Evolutionary conservation across 2,113 vertebrate species (phyloP).

Genomic region (Centrocercus urophasianus): DNA sequence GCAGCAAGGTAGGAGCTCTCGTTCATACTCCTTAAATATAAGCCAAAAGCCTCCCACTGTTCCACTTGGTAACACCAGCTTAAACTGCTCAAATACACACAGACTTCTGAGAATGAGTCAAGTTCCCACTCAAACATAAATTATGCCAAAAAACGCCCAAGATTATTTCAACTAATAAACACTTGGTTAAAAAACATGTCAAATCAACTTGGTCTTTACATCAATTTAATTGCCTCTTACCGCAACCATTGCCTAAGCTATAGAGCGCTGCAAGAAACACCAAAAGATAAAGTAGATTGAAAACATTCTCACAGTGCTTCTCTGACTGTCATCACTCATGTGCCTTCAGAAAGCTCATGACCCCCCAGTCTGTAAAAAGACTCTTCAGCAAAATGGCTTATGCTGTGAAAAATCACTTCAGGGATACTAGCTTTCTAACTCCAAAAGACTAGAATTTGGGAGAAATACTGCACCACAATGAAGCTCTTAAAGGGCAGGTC

Average conservation of each 20-base stretch:
- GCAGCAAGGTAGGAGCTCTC: slow-evolving; percentile 46
- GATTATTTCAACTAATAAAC: slow-evolving; percentile 71
- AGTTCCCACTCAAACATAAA: slow-evolving; percentile 55
- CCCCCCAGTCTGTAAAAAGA: background rate
- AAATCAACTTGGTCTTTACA: slow-evolving; percentile 44
- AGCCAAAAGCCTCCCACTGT: slow-evolving; percentile 52
- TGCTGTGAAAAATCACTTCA: background rate
- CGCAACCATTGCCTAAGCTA: background rate
- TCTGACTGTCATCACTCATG: background rate
- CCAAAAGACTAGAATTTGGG: background rate
- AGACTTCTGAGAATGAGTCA: slow-evolving; percentile 59
- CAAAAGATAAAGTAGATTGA: background rate
- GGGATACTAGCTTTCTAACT: fast-evolving
- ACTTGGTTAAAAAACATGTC: slow-evolving; percentile 59
- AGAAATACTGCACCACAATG: background rate
- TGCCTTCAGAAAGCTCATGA: background rate
- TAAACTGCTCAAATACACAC: slow-evolving; percentile 37
- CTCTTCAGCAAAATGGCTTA: background rate
- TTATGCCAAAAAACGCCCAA: slow-evolving; percentile 42
- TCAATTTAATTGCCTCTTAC: slow-evolving; percentile 50
- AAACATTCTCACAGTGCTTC: background rate
- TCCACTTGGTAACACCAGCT: slow-evolving; percentile 42
- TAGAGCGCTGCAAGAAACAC: background rate
- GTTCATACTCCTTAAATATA: slow-evolving; percentile 18
- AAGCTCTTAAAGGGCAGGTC: background rate